Evolutionary conservation across 1,140 invertebrate species (phyloP).

Genomic region (Venturia canescens): DNA sequence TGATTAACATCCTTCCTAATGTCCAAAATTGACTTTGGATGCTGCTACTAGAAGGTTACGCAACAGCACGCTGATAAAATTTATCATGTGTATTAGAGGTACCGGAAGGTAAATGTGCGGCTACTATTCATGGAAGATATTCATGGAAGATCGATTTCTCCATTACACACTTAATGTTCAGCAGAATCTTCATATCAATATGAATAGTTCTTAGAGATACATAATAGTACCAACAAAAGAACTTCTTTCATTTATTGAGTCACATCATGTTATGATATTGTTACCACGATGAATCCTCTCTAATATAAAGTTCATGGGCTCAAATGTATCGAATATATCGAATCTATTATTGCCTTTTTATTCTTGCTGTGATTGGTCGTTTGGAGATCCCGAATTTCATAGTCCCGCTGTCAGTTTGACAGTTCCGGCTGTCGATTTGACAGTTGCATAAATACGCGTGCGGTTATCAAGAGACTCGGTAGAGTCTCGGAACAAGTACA

Average conservation of each 20-base stretch:
- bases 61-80: not conserved
- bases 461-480: too few species aligned
- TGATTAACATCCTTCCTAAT: not conserved
- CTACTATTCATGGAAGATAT: not conserved
- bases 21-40: not conserved
- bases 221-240: conserved; percentile 5
- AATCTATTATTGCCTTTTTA: too few species aligned
- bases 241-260: conserved; percentile 41
- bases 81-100: not conserved
- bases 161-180: not conserved
- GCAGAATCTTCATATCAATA: conserved; percentile 20
- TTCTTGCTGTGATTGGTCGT: too few species aligned
- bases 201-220: conserved; percentile 7
- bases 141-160: conserved; percentile 3
- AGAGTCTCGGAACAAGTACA: too few species aligned
- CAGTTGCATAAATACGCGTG: too few species aligned
- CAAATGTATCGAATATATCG: too few species aligned
- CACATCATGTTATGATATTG: conserved; percentile 34
- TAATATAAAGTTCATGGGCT: too few species aligned
- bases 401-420: too few species aligned
- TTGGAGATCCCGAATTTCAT: too few species aligned
- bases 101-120: conserved; percentile 41
- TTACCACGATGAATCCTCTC: too few species aligned
- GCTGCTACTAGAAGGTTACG: conserved; percentile 15
- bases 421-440: too few species aligned